Evolutionary conservation across 23 tunicate genomes (phyloP), one percentile per base, ranked within the genome.

Genomic region (Styela plicata): DNA sequence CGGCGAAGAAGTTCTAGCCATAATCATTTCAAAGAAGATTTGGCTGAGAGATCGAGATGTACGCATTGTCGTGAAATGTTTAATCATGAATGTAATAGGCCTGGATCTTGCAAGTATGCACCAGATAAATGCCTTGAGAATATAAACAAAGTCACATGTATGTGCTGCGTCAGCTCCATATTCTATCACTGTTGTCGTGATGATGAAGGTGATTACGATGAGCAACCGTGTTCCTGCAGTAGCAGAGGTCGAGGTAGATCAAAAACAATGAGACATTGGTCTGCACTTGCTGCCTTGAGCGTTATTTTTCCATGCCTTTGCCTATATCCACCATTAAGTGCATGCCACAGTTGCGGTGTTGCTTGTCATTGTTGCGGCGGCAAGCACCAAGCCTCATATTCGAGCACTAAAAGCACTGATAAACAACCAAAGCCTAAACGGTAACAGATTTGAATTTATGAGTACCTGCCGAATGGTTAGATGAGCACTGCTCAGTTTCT

Each of bases 61-160:
- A 81, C 87, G 31, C 74, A 88, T 76, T 93, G 98, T 63, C 89
- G 81, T 64, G 82, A 78, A 27, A 73, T 85, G 87, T 93, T 80
- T 81, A 93, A 88, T 61, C 89, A 70, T 28, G 98, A 93, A 31
- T 68, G 84, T 36, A 93, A 93, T 83, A 69, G 63, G 7, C 93
- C 98, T 35, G 98, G 98, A 25, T 88, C 92, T 22, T 93, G 98
- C 66, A 86, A 85, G 27, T 89, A 85, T 22, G 91, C 98, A 36
- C 98, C 98, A 10, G 91, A 93, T 71, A 36, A 69, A 30, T 88
- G 85, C 67, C 78, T 79, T 1, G 36, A 35, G 3, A 84, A 79
- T 69, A 82, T 85, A 31, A 74, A 84, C 20, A 24, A 71, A 2
- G 85, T 44, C 36, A 75, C 71, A 36, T 93, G 98, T 62, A 16